phyloP scores from a whole-genome alignment of 2,113 vertebrate genomes.

The Rhinoptilus africanus region DNA sequence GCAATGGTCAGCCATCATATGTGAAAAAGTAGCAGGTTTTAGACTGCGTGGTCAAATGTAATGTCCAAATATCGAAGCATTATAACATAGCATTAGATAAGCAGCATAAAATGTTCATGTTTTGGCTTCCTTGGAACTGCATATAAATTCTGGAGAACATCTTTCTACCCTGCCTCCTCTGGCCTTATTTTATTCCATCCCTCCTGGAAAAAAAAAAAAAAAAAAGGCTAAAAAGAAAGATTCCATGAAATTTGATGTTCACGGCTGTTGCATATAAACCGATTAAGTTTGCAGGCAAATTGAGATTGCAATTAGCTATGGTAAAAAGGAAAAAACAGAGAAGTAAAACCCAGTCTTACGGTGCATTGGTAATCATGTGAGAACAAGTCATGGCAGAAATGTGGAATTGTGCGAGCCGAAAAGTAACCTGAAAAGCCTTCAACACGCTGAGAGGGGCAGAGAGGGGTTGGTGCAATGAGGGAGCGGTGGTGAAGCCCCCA shows the following conservation, averaged over 20 bases:
- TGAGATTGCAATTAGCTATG: background rate
- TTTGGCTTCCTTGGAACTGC: background rate
- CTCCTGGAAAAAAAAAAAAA: background rate
- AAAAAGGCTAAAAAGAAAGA: background rate
- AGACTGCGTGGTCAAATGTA: background rate
- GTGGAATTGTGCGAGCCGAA: background rate
- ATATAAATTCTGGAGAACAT: background rate
- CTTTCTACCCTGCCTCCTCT: background rate
- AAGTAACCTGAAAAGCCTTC: background rate
- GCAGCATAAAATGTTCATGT: background rate
- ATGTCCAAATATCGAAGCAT: background rate
- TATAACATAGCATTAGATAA: background rate
- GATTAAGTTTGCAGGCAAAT: background rate
- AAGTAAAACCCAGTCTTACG: background rate
- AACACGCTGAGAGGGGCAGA: fast-evolving
- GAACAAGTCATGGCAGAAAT: background rate
- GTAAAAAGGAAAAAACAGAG: background rate
- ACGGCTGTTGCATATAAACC: background rate
- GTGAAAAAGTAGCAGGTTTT: background rate
- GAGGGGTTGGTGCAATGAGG: background rate
- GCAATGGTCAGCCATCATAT: background rate
- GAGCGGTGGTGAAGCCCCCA: background rate
- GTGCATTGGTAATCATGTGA: background rate
- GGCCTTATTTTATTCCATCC: background rate
- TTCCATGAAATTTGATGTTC: background rate